Base-by-base conservation (phyloP, 2,888 invertebrate species). In the Choristoneura rosaceana region DNA sequence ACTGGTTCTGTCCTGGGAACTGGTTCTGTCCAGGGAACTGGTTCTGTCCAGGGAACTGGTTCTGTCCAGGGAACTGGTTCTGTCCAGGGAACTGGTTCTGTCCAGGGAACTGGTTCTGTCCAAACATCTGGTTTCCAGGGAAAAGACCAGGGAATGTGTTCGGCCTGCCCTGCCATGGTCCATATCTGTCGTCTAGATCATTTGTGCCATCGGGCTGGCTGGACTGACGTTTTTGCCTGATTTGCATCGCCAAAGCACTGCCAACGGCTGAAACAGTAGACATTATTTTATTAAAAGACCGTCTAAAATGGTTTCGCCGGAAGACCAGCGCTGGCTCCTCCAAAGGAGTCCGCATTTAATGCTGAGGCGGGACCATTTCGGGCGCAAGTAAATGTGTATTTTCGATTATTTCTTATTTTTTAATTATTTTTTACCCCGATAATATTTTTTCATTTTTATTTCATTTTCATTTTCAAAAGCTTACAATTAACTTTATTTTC, bases 101-200 rank as follows among this genome's bases (percentile, higher is more conserved):
- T 10, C 68, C 71, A 0, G 71, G 73, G 55, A 68, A 66, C 43
- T 43, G 17, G 12, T 15, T 47, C 17, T 69, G 71, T 10, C 68
- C 71, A 0, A 69, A 70, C 47, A 68, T 64, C 43, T 43, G 17
- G 71, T 77, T 38, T 76, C 47, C 47, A n/a, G 70, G 71, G 43
- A 62, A 76, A 43, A 69, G 74, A 7, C 73, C 61, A 33, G 73
- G 76, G 45, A 76, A 74, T 50, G 50, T 47, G 47, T 4, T 17
- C 52, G 25, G 17, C 38, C 78, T 76, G 14, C 14, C 41, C n/a
- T 67, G 67, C 62, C 67, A 15, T 41, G 64, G 50, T 15, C 85
- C 89, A 38, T 91, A 91, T 74, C 88, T 87, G 67, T 92, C 90
- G 4, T 91, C 91, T 67, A 91, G 76, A 14, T 81, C 76, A 0